Conservation (phyloP, 2,113 vertebrate species). For the Ginglymostoma cirratum region DNA sequence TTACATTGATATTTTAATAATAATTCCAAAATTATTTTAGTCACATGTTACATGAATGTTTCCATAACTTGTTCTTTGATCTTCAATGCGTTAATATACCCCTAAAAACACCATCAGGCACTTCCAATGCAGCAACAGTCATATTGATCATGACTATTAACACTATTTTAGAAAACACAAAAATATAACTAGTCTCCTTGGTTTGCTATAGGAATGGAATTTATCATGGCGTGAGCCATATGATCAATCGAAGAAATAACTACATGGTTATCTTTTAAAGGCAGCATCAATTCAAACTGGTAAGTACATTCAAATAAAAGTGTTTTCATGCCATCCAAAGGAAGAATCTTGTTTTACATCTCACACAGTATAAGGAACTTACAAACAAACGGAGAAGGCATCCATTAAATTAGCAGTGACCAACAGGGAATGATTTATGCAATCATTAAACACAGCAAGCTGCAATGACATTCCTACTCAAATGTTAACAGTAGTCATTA, state of each 20-base stretch:
- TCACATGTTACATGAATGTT: neutral
- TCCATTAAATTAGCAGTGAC: conserved; percentile 37
- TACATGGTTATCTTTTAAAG: neutral
- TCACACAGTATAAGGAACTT: conserved; percentile 14
- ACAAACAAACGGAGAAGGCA: conserved; percentile 27
- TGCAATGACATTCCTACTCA: conserved; percentile 36
- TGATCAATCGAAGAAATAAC: neutral
- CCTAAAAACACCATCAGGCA: too few relatives aligned
- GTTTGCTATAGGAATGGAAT: neutral
- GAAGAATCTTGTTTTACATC: conserved; percentile 25
- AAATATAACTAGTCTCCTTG: neutral
- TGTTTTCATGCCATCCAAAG: neutral
- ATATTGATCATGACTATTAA: neutral
- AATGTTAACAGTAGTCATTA: conserved; percentile 38
- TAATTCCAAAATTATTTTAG: neutral
- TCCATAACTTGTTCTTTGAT: neutral
- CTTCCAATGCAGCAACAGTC: neutral
- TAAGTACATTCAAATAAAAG: neutral
- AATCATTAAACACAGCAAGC: conserved; percentile 38
- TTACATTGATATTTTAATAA: neutral
- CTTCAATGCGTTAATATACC: neutral
- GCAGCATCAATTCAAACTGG: conserved; percentile 5
- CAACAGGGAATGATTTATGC: conserved; percentile 36
- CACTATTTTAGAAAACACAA: neutral
- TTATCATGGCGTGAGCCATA: neutral